phyloP scores from a whole-genome alignment of 1,140 invertebrate species.

The Apolygus lucorum region DNA sequence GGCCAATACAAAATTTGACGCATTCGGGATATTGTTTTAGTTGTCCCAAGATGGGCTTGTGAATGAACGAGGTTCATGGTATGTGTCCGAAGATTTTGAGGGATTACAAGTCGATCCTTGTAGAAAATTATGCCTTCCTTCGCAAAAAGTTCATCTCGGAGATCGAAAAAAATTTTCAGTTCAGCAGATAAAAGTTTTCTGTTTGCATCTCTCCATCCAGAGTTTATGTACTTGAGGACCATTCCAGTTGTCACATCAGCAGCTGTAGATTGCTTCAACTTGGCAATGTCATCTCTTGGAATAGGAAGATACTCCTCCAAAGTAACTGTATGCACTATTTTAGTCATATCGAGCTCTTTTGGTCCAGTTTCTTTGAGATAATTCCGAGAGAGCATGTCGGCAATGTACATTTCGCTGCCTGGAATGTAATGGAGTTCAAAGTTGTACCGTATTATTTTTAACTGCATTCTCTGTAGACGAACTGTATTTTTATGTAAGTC shows the following conservation, averaged over 20 bases:
- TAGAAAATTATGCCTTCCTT: conserved; percentile 36
- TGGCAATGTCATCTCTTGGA: conserved; percentile 9
- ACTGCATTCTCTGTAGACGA: conserved; percentile 39
- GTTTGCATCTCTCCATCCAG: conserved; percentile 21
- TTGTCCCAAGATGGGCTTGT: conserved; percentile 33
- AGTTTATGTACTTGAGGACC: conserved; percentile 3
- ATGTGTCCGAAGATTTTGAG: conserved; percentile 33
- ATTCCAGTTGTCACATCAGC: conserved; percentile 17
- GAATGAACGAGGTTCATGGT: conserved; percentile 34
- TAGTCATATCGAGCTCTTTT: conserved; percentile 18
- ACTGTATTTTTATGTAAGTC: conserved; percentile 37
- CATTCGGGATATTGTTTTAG: conserved; percentile 26
- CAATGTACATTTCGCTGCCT: conserved; percentile 28
- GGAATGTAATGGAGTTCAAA: conserved; percentile 37
- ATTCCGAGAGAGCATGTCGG: conserved; percentile 29
- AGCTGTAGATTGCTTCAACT: conserved; percentile 16
- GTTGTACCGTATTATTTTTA: conserved; percentile 39
- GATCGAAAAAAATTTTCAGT: conserved; percentile 23
- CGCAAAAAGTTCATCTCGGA: conserved; percentile 21
- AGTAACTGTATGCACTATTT: conserved; percentile 22
- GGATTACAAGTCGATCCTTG: conserved; percentile 36
- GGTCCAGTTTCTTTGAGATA: conserved; percentile 22
- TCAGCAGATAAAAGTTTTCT: conserved; percentile 11
- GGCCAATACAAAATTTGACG: conserved; percentile 33
- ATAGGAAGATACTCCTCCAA: conserved; percentile 23